Base-by-base conservation (phyloP, 2,797 vertebrate species). In the Oophaga sylvatica region DNA sequence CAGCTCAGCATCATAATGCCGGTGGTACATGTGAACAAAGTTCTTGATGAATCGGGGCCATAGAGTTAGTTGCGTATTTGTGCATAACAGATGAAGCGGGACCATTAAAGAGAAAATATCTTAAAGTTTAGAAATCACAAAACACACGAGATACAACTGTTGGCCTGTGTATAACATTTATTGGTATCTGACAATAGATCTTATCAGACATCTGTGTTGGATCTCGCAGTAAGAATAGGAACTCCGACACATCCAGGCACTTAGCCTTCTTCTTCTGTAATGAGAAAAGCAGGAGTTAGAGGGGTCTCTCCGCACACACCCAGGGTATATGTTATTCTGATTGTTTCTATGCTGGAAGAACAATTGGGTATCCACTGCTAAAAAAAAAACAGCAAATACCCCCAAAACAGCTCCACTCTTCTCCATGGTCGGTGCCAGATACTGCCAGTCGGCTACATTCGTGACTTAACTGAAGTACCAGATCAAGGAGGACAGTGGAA, bases 211-310 rank as follows among this genome's bases (percentile, higher is more conserved):
- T 60, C 57, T 26, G 56, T 4, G 56, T 48, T 10, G 45, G 56
- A 88, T 53, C 65, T 68, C 41, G 26, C 12, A 59, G 35, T 67
- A n/a, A 10, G 41, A 45, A 56, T 4, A 41, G 29, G 29, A 26
- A 35, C 9, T n/a, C n/a, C 13, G 29, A n/a, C 31, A n/a, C 35
- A 65, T 19, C 45, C 60, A 17, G 4, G 22, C 10, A 53, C 45
- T 88, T 56, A 88, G 67, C 63, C 80, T 67, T 88, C 87, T 63
- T 88, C 87, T 20, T 88, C 87, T 88, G 81, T 20, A 80, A 88
- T n/a, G 16, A 53, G 19, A 79, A 71, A n/a, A 81, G n/a, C 5
- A 65, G 0, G 29, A 26, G 15, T 81, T 65, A 81, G 35, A 41
- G 12, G 63, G 13, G 9, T 19, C 7, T 22, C 12, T n/a, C 19